Evolutionary conservation across 1,140 invertebrate species (phyloP).

Genomic region (Leptopilina clavipes): DNA sequence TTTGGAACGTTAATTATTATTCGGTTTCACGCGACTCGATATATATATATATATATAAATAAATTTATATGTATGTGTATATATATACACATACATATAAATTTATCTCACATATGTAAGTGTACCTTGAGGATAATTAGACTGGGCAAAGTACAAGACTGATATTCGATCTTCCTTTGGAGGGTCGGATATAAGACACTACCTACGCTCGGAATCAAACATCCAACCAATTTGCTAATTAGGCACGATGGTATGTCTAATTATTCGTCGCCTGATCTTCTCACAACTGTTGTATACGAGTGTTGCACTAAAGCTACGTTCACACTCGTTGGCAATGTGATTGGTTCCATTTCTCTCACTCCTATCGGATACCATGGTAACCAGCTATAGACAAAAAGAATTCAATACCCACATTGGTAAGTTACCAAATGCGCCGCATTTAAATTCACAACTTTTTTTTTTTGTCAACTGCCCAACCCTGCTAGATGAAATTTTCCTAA

Average conservation of each 20-base stretch:
- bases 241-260: conserved; percentile 62
- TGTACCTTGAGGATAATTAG: conserved; percentile 23
- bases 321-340: no score
- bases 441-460: no score
- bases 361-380: background rate
- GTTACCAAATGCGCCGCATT: no score
- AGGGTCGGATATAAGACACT: conserved; percentile 44
- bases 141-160: conserved; percentile 41
- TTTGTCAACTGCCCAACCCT: no score
- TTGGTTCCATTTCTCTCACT: background rate
- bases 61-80: no score
- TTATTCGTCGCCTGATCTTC: conserved; percentile 59
- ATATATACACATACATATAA: no score
- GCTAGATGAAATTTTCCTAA: no score
- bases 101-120: no score
- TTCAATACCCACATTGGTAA: no score
- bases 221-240: conserved; percentile 66
- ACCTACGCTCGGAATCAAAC: conserved; percentile 26
- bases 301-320: background rate
- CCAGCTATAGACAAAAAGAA: no score
- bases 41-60: no score
- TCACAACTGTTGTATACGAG: conserved; percentile 3
- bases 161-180: conserved; percentile 21
- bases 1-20: conserved; percentile 34
- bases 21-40: conserved; percentile 44